Base-by-base conservation (phyloP, 1,140 invertebrate species). In the Drosophila quadrilineata region DNA sequence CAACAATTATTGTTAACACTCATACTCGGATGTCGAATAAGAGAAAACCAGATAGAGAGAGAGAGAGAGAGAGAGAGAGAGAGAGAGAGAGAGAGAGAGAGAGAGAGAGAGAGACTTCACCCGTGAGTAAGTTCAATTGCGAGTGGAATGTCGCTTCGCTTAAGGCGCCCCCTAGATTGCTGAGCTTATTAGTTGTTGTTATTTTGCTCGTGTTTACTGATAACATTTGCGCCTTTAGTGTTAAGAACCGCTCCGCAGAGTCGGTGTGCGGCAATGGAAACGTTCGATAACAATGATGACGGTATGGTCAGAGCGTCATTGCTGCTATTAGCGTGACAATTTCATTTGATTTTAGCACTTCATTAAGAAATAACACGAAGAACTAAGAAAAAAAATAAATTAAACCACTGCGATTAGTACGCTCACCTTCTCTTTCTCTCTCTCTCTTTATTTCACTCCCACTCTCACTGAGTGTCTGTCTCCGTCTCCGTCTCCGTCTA, bases 331-430 rank as follows among this genome's bases (percentile, higher is more conserved):
- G 58, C 65, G 35, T 40, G 8, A 40, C 53, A 71, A 70, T 76
- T 82, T 65, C 60, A 82, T 82, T 82, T 84, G 33, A 84, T 73
- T 84, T 82, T 84, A 72, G 70, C 76, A 70, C 79, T 84, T 74
- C 60, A 84, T 82, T 85, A 84, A 73, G 54, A 69, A 73, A 65
- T 33, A 74, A 77, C 73, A 82, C 58, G 52, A 70, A 31, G 60
- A 40, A 64, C 26, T 10, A 41, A 17, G 2, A 58, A 57, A 38
- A 70, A 35, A 31, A 40, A 8, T 6, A n/a, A 41, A 28, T 12
- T 8, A 1, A 10, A 33, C n/a, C n/a, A n/a, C n/a, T n/a, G 43
- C 28, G 17, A 54, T 6, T 17, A 9, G 9, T 12, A 21, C 6
- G 45, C 45, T 29, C 14, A 2, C 10, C 9, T 8, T 6, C 41